These are phyloP conservation scores for Eupithecia inturbata DNA, from an alignment of 2,888 invertebrate genomes.

Conservation along the genomic window DNA sequence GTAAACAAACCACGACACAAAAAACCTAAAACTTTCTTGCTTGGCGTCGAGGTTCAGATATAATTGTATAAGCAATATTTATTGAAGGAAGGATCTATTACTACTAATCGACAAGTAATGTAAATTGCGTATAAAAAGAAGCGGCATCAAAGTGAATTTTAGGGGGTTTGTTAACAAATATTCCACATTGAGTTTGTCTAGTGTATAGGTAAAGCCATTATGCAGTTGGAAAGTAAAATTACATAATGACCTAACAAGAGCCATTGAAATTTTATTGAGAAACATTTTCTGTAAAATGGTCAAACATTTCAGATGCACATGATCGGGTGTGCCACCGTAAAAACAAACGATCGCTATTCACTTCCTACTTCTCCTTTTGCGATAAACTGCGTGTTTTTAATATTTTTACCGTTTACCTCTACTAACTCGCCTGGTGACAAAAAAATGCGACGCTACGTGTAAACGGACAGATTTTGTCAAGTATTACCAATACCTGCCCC, in stretches of 20 bases:
- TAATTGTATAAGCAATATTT: too few relatives aligned
- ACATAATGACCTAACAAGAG: slow-evolving; percentile 5
- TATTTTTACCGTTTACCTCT: background rate
- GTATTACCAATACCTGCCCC: background rate
- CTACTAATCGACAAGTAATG: too few relatives aligned
- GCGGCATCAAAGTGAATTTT: too few relatives aligned
- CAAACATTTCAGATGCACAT: slow-evolving; percentile 36
- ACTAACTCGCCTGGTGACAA: background rate
- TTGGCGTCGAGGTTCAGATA: too few relatives aligned
- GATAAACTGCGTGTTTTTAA: slow-evolving; percentile 19
- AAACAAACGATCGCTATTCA: slow-evolving; percentile 43
- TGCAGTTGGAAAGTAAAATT: background rate
- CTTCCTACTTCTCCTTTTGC: slow-evolving; percentile 38
- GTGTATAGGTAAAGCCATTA: background rate
- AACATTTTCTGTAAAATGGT: slow-evolving; percentile 30
- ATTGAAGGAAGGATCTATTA: too few relatives aligned
- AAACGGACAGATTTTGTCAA: background rate
- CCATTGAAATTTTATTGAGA: slow-evolving; percentile 23
- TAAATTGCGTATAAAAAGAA: too few relatives aligned
- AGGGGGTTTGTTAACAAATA: too few relatives aligned
- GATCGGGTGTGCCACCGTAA: slow-evolving; percentile 45
- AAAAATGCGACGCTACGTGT: background rate
- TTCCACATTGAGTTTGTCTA: too few relatives aligned
- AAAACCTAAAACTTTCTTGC: too few relatives aligned
- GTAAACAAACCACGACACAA: too few relatives aligned